Evolutionary conservation across 2,888 invertebrate species (phyloP), one percentile per base, ranked within the genome.

Genomic region (Drosophila imparisetae): DNA sequence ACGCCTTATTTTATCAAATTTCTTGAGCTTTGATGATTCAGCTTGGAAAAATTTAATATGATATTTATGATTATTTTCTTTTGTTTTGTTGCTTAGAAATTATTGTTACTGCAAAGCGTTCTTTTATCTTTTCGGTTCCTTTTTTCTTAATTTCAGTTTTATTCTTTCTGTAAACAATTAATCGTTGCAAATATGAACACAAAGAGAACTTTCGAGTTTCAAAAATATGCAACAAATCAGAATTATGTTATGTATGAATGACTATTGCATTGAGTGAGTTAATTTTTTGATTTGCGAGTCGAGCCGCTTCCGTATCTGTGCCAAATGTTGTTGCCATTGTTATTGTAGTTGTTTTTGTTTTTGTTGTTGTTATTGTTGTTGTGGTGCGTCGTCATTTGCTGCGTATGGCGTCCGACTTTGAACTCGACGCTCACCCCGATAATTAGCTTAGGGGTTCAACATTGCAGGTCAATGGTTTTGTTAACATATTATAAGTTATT

Each of bases 391-490:
- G 55, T 30, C 58, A 64, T 64, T 68, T 48, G 57, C 38, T 57
- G 27, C 32, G 32, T 50, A 57, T 42, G 60, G 62, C 72, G 59
- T 78, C 50, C 61, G 64, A 54, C 66, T 76, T 42, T 67, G 67
- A 73, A 87, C 83, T 63, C 68, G 66, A 42, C 57, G 73, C 57
- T 81, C 81, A 89, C 87, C 85, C 74, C 74, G 79, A 75, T 86
- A 86, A 86, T 86, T 90, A 91, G 91, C 90, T 91, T 90, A 89
- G 81, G 80, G 83, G 91, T 90, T 91, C 90, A 91, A 89, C 89
- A 68, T 81, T 70, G 73, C 89, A 89, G 92, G 91, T 90, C 90
- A 89, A 78, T 77, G 89, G 86, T 89, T 91, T 80, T 81, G 80
- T 82, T 90, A 86, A 73, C 86, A 89, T 87, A 87, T 89, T 90